Percentiles rank a stretch among this genome's conserved stretches.
These are phyloP conservation scores for Hippopotamus amphibius DNA, from an alignment of 2,113 vertebrate genomes.

Conservation along the genomic window DNA sequence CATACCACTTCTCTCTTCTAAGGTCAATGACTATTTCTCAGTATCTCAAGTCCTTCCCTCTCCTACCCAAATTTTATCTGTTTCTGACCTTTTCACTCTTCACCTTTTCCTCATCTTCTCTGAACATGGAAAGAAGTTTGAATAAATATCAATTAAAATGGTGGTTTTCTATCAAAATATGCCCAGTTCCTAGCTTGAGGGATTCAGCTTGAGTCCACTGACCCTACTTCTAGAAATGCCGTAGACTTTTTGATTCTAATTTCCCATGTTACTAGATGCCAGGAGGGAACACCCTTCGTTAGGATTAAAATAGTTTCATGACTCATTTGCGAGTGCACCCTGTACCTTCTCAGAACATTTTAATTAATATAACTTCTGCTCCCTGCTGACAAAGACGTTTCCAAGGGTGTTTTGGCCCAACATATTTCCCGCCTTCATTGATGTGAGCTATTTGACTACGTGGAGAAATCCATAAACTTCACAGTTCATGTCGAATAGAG, in stretches of 20 bases:
- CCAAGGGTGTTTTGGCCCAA: conserved; percentile 67
- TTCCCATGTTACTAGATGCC: conserved; percentile 51
- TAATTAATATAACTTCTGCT: conserved; percentile 82
- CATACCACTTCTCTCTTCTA: neutral
- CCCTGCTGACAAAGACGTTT: conserved; percentile 79
- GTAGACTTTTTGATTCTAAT: conserved; percentile 19
- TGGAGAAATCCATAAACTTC: conserved; percentile 61
- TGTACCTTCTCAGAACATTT: conserved; percentile 78
- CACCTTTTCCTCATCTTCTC: conserved; percentile 3
- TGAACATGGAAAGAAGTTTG: neutral
- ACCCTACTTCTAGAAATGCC: conserved; percentile 65
- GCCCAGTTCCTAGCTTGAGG: neutral
- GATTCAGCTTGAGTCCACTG: neutral
- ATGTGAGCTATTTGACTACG: conserved; percentile 75
- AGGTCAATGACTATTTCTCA: neutral
- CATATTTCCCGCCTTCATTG: conserved; percentile 69
- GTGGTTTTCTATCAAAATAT: conserved; percentile 29
- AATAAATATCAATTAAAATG: neutral
- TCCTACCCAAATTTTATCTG: neutral
- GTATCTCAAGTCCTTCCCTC: neutral
- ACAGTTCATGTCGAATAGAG: conserved; percentile 43
- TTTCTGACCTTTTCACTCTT: neutral
- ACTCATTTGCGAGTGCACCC: conserved; percentile 64
- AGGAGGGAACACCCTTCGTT: conserved; percentile 75
- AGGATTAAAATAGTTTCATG: conserved; percentile 77